Base-by-base conservation (phyloP, 1,140 invertebrate genomes). In the Drosophila auraria region DNA sequence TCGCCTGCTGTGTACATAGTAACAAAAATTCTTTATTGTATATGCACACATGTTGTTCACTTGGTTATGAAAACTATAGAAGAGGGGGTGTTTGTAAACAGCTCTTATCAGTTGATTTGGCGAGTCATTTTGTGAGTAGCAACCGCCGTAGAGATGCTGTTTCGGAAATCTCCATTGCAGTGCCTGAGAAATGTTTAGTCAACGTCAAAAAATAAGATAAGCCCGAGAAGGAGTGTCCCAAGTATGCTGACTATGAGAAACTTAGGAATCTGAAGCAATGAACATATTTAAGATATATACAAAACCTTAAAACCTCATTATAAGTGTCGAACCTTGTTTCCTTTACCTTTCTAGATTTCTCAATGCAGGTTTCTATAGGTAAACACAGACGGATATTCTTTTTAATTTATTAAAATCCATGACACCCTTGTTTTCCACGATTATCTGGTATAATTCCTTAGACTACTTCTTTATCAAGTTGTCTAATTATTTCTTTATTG, bases 51-150 rank as follows among this genome's bases (percentile, higher is more conserved):
- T 78, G 36, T 38, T 51, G 33, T 62, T 76, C 72, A 76, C 65
- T 68, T 56, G 58, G 50, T 75, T 63, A 49, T 49, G 70, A 17
- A 15, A 62, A 36, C 53, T 57, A 51, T 47, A 27, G 15, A 14
- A 14, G 44, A 44, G 53, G 36, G 36, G 45, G 38, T 60, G 50
- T 33, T 47, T 42, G 45, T 33, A 60, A 59, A 49, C 54, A 61
- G 2, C 12, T 38, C 75, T 78, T 78, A 78, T 78, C 75, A 78
- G 64, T 70, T 40, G 36, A 70, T 78, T 78, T 76, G 54, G 56
- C 75, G 49, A 78, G 42, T 60, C 75, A 78, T 70, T 69, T 50
- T 66, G 47, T 64, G 74, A 42, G 47, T 27, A 57, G 23, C 23
- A 44, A 14, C 30, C 38, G 42, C 47, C 27, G 23, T 44, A 27